Evolutionary conservation across 2,113 vertebrate genomes (phyloP).

Genomic region (Hemiprocne comata): DNA sequence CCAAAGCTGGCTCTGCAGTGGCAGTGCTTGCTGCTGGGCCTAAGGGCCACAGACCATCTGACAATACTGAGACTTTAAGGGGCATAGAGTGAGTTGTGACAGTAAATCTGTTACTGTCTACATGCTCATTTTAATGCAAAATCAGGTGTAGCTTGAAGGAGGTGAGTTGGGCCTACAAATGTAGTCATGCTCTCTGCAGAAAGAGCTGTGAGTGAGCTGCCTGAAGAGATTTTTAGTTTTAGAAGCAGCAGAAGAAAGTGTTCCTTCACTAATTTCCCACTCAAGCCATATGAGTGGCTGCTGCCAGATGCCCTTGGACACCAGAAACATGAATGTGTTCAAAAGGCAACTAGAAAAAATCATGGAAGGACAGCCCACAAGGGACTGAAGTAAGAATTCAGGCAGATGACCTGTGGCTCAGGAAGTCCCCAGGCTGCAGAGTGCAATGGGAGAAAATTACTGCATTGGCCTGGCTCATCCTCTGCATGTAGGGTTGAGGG

Average conservation of each 20-base stretch:
- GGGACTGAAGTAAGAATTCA: neutral
- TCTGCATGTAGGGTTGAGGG: neutral
- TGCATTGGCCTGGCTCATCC: accelerated
- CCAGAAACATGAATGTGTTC: neutral
- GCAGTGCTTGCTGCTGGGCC: accelerated
- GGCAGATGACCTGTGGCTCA: neutral
- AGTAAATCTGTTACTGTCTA: neutral
- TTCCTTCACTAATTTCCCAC: neutral
- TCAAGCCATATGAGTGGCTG: accelerated
- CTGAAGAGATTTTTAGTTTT: neutral
- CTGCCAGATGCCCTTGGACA: neutral
- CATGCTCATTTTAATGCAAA: neutral
- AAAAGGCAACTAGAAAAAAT: neutral
- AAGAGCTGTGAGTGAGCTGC: neutral
- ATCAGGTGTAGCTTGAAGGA: neutral
- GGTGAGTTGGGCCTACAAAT: neutral
- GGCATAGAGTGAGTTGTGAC: neutral
- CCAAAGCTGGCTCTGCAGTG: accelerated
- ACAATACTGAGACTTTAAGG: neutral
- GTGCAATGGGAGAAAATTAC: neutral
- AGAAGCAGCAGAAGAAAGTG: neutral
- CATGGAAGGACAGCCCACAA: accelerated
- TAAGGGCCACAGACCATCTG: accelerated
- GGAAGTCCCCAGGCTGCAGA: neutral
- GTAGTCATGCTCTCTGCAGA: neutral